These are phyloP conservation scores for Apus apus DNA, from an alignment of 2,113 vertebrate species.

Conservation along the genomic window DNA sequence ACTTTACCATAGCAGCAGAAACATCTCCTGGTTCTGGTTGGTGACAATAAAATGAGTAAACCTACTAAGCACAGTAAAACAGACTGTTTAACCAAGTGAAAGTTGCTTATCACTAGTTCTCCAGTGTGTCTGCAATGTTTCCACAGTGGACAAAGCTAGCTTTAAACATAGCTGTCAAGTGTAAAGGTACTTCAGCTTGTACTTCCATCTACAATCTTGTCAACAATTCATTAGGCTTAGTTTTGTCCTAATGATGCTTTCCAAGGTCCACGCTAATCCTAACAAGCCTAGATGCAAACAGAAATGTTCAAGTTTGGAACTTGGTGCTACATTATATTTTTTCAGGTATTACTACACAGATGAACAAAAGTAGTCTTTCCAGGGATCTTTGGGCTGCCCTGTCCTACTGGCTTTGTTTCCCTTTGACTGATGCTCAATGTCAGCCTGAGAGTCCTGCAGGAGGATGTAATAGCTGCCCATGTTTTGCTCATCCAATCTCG, in stretches of 20 bases:
- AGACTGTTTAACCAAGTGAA: neutral
- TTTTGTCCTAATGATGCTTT: neutral
- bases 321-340: neutral
- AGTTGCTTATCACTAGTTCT: neutral
- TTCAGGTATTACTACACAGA: neutral
- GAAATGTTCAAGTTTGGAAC: neutral
- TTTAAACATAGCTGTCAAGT: neutral
- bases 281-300: neutral
- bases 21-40: neutral
- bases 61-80: neutral
- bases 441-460: neutral
- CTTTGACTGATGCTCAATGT: neutral
- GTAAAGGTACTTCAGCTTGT: neutral
- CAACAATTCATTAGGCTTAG: neutral
- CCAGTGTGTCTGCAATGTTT: too few relatives aligned
- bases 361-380: neutral
- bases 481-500: neutral
- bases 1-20: neutral
- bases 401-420: neutral
- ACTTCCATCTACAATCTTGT: neutral
- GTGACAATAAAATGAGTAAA: neutral
- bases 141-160: neutral
- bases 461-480: neutral
- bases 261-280: neutral
- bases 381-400: neutral